Conservation (phyloP, 1,140 invertebrate species). For the Chrysomallon squamiferum region DNA sequence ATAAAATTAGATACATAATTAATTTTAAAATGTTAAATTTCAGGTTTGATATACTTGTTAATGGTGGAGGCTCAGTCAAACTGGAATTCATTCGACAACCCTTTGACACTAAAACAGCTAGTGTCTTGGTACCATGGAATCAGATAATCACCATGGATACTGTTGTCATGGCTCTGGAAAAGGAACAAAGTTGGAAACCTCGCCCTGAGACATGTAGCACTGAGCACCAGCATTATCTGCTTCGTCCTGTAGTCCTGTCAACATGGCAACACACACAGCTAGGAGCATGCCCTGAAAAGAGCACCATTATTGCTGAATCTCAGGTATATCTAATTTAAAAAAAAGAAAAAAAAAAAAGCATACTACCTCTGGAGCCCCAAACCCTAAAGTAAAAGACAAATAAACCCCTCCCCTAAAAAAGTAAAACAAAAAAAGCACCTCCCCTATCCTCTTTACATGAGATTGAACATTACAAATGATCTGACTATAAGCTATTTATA, state of each 20-base stretch:
- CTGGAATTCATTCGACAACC: slow-evolving; percentile 92
- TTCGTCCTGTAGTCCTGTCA: slow-evolving; percentile 92
- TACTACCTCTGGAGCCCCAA: no score
- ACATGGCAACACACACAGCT: slow-evolving; percentile 95
- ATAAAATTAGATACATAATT: no score
- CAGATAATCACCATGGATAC: slow-evolving; percentile 72
- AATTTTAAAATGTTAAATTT: no score
- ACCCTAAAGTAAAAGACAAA: no score
- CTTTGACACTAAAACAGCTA: slow-evolving; percentile 86
- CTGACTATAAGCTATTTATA: no score
- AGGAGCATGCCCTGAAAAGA: slow-evolving; percentile 87
- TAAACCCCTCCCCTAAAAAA: no score
- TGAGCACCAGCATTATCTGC: slow-evolving; percentile 89
- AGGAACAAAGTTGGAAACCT: slow-evolving; percentile 66
- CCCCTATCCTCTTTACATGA: no score
- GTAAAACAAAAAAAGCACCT: no score
- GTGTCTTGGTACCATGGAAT: slow-evolving; percentile 96
- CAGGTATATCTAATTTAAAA: slow-evolving; percentile 72
- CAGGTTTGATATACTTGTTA: slow-evolving; percentile 97
- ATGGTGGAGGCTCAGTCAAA: slow-evolving; percentile 94
- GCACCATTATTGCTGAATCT: slow-evolving; percentile 90
- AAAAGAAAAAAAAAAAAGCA: not conserved
- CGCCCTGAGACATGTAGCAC: slow-evolving; percentile 74
- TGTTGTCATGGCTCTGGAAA: slow-evolving; percentile 73
- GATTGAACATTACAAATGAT: no score